These are phyloP conservation scores for Falco concolor DNA, from an alignment of 2,797 vertebrate species.

Conservation along the genomic window DNA sequence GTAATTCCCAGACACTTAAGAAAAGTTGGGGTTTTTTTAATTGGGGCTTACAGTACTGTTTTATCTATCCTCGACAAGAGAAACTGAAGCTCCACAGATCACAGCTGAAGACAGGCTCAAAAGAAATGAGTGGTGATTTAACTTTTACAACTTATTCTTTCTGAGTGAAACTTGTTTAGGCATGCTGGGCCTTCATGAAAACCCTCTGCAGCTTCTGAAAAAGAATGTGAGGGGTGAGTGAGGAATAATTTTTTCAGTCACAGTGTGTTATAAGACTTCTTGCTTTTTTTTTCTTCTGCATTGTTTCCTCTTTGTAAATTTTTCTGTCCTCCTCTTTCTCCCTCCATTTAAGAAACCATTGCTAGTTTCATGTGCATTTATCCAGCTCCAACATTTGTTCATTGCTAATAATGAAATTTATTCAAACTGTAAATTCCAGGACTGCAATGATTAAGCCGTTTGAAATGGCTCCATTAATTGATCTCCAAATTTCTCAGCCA, in stretches of 20 bases:
- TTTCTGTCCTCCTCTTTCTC: slow-evolving; percentile 13
- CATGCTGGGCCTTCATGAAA: slow-evolving; percentile 57
- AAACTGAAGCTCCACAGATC: slow-evolving; percentile 37
- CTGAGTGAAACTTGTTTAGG: slow-evolving; percentile 52
- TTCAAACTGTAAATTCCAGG: slow-evolving; percentile 38
- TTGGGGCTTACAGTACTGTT: not conserved
- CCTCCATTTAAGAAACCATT: slow-evolving; percentile 17
- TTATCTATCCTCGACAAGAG: not conserved
- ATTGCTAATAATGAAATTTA: slow-evolving; percentile 36
- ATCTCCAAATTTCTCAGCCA: not conserved
- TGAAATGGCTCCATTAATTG: not conserved
- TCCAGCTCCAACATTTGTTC: slow-evolving; percentile 42
- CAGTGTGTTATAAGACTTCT: slow-evolving; percentile 28
- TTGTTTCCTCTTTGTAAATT: slow-evolving; percentile 44
- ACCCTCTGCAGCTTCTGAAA: slow-evolving; percentile 45
- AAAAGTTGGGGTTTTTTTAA: not conserved
- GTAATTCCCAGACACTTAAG: not conserved
- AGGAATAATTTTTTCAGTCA: slow-evolving; percentile 31
- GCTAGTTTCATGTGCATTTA: slow-evolving; percentile 12
- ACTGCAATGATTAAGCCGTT: slow-evolving; percentile 9
- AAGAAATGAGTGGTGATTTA: slow-evolving; percentile 43
- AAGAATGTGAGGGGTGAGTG: slow-evolving; percentile 41
- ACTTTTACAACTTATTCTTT: slow-evolving; percentile 66
- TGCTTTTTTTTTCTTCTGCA: not conserved
- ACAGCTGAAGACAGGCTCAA: slow-evolving; percentile 49